Evolutionary conservation across 2,113 vertebrate genomes (phyloP), one percentile per base, ranked within the genome.

Genomic region (Garra rufa): DNA sequence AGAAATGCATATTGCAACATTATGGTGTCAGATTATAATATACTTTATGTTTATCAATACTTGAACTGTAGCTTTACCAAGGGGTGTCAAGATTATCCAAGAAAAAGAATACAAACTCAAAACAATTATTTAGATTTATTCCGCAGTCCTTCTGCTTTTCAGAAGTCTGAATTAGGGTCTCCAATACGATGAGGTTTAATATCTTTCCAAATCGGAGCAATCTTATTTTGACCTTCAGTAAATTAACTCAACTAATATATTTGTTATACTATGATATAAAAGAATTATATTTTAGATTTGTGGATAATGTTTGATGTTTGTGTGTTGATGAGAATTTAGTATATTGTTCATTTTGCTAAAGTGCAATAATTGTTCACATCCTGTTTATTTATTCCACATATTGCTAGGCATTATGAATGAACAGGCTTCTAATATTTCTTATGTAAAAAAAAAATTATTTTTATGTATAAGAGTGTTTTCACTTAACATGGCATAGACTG

Each of bases 341-440:
- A 77, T 78, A 24, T 41, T 78, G 34, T 28, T 76, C 21, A 41
- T 38, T 55, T 83, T 24, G 44, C 24, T 75, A 84, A 44, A 76
- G 21, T 82, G 61, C 48, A 82, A 52, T 82, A 81, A 78, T 57
- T 65, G 41, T 13, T 70, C 41, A 34, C 17, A 52, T 21, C 19
- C 48, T 67, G 69, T 76, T 70, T 65, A 85, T 87, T 87, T 85
- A 85, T 87, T 87, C 28, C 63, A 82, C 65, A 81, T 63, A 55
- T 55, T 81, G 43, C 34, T 80, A 81, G 69, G 61, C 67, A 85
- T 80, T 74, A 76, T 76, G 28, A 70, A 71, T 59, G 28, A 59
- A 83, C 34, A 65, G 13, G 38, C 28, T 9, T 80, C 46, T 74
- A 81, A 50, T 24, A 79, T 24, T 46, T 61, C 15, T n/a, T 79